A percentile compares a stretch with the other conserved stretches of the same genome.
Conservation (phyloP, 2,797 vertebrate genomes). For the Diglossa cyanea region DNA sequence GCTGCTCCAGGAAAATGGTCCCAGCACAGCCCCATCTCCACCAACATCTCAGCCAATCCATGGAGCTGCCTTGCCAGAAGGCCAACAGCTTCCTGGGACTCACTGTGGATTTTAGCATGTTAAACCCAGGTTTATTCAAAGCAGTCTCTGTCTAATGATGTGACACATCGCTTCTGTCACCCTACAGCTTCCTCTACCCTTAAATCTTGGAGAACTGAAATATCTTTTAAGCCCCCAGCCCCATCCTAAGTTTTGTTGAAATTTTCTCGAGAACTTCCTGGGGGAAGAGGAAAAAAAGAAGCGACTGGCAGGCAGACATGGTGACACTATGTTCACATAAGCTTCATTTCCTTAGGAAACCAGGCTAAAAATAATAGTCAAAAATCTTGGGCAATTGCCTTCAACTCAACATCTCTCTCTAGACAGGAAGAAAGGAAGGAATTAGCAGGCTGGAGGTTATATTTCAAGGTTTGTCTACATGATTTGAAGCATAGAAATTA, state of each 20-base stretch:
- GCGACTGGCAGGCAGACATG: not conserved
- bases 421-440: conserved; percentile 60
- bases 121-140: not conserved
- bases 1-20: not conserved
- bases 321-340: conserved; percentile 9
- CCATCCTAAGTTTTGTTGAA: not conserved
- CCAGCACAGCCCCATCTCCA: not conserved
- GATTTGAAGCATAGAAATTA: conserved; percentile 57
- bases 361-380: conserved; percentile 51
- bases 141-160: not conserved
- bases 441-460: conserved; percentile 30
- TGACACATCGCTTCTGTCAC: accelerated
- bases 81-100: not conserved
- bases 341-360: conserved; percentile 58
- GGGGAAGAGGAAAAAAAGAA: conserved; percentile 49
- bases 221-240: not conserved
- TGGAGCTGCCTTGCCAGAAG: not conserved
- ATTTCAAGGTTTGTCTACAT: conserved; percentile 54
- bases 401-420: conserved; percentile 55
- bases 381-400: conserved; percentile 36
- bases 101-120: accelerated
- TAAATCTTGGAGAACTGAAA: not conserved
- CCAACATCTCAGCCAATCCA: not conserved
- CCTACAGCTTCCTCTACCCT: not conserved
- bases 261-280: conserved; percentile 37